Base-by-base conservation (phyloP, 2,888 invertebrate genomes). In the Patella caerulea region DNA sequence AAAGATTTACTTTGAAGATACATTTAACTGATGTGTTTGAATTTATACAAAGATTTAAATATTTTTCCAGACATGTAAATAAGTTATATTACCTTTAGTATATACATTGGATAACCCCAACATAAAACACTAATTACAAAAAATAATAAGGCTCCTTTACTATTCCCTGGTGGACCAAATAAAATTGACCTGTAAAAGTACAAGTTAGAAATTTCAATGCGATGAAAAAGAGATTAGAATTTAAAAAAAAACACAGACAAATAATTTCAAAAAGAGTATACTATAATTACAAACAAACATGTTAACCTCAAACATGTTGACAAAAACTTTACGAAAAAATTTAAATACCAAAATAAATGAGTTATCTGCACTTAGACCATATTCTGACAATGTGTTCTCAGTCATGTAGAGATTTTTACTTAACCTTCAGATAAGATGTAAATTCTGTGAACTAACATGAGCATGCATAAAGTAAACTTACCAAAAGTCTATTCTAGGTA, bases 41-140 rank as follows among this genome's bases (percentile, higher is more conserved):
- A 73, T n/a, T n/a, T n/a, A 56, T 24, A 19, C 34, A 12, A 17
- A 45, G 45, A 9, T 45, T 45, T 45, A 45, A 45, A 45, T 45
- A 45, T 45, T 45, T 72, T 73, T n/a, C 53, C 12, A 45, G 65
- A 65, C 72, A 29, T 29, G 19, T 17, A 34, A 24, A 29, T 14
- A 72, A 52, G 56, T 65, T 11, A 73, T 88, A 93, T 93, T 92
- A 95, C 95, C 92, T 96, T 94, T 81, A 97, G 94, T 87, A 97
- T 93, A 89, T 97, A 98, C 96, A 97, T 96, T 0, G 97, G 97
- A 91, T 97, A 97, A 12, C 96, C 97, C 97, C 97, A 97, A 45
- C 96, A 92, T 7, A 97, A 92, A 14, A 97, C 95, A 0, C 96
- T 96, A 79, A 96, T 94, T 87, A 97, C 93, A 90, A 97, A 97